These are phyloP conservation scores for Epinephelus moara DNA, from an alignment of 2,113 vertebrate genomes.

Conservation along the genomic window DNA sequence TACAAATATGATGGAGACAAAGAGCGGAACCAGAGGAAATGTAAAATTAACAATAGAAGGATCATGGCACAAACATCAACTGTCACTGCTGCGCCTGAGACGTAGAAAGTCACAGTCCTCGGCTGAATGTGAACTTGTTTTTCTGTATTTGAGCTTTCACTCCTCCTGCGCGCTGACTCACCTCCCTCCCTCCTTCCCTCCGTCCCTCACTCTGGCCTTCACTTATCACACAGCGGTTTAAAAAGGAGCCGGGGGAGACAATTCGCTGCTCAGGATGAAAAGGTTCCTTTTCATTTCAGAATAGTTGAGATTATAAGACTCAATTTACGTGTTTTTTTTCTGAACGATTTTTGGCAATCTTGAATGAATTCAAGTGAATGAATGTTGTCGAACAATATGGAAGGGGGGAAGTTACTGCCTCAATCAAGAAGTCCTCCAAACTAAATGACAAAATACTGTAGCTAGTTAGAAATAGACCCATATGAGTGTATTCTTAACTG, in stretches of 20 bases:
- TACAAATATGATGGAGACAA: neutral
- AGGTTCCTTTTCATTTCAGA: neutral
- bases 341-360: neutral
- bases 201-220: neutral
- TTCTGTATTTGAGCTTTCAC: conserved; percentile 33
- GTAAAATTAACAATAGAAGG: neutral
- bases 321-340: neutral
- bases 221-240: neutral
- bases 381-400: neutral
- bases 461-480: neutral
- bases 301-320: neutral
- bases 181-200: neutral
- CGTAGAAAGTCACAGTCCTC: conserved; percentile 35
- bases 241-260: neutral
- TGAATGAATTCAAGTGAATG: neutral
- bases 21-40: neutral
- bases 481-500: neutral
- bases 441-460: neutral
- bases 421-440: neutral
- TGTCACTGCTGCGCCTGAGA: neutral
- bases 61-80: conserved; percentile 20
- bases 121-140: conserved; percentile 33
- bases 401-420: neutral
- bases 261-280: neutral
- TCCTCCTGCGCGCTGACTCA: conserved; percentile 23